Evolutionary conservation across 2,113 vertebrate genomes (phyloP).

Genomic region (Euleptes europaea): DNA sequence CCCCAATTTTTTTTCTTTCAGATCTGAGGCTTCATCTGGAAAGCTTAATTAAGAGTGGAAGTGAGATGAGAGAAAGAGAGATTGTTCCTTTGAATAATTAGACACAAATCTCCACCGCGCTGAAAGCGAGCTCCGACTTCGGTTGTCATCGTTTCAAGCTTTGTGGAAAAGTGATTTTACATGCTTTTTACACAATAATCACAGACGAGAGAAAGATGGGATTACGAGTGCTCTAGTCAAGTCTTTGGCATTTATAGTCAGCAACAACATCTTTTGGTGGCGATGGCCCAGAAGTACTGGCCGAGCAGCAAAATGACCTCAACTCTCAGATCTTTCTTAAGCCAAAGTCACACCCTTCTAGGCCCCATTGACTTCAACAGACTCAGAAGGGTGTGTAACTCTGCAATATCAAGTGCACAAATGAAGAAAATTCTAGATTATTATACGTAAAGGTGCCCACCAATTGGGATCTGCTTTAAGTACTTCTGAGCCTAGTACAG

Average conservation of each 20-base stretch:
- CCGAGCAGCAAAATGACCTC: neutral
- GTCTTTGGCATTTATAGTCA: constrained; percentile 15
- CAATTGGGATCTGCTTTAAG: no score
- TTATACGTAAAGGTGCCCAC: no score
- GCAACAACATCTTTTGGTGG: constrained; percentile 2
- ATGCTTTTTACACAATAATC: constrained; percentile 18
- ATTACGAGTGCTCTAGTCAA: constrained; percentile 20
- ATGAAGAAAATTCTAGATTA: neutral
- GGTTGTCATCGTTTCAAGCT: constrained; percentile 1
- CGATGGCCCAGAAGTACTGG: constrained; percentile 3
- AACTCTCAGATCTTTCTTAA: no score
- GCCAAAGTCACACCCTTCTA: no score
- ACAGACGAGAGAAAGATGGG: neutral
- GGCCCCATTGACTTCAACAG: no score
- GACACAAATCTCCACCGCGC: neutral
- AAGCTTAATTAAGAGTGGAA: constrained; percentile 48
- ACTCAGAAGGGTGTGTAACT: no score
- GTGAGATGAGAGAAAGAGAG: constrained; percentile 18
- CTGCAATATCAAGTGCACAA: neutral
- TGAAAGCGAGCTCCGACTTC: constrained; percentile 20
- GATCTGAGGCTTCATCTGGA: neutral
- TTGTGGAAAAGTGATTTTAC: constrained; percentile 4
- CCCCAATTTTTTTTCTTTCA: neutral
- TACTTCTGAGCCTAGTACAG: no score
- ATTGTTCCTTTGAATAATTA: constrained; percentile 29